Evolutionary conservation across 1,140 invertebrate genomes (phyloP), one percentile per base, ranked within the genome.

Genomic region (Stenopsyche tienmushanensis): DNA sequence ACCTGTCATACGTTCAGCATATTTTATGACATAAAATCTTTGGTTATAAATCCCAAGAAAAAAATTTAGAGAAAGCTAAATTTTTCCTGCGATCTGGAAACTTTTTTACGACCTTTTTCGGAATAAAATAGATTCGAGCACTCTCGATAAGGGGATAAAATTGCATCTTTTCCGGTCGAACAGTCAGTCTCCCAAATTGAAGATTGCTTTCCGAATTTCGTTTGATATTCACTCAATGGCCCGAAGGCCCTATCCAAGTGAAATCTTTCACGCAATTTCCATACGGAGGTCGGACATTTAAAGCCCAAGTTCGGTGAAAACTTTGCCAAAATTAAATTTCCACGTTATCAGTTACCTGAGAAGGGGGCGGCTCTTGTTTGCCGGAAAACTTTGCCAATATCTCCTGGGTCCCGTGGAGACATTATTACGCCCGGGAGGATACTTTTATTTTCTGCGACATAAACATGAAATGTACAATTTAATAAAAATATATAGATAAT

Each of bases 311-410:
- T 47, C 44, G 44, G 8, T 47, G 44, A 47, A 47, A 47, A 20
- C 18, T 47, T 47, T 47, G 5, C 18, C 18, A 7, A 15, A 47
- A 47, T 47, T 47, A 47, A 47, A 47, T 47, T 47, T 47, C 44
- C 44, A 47, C 44, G 44, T 47, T 47, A 47, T 47, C 44, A 47
- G 44, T 47, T 47, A 47, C 44, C 44, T 47, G 44, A 15, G 44
- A 20, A 47, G 17, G 18, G 44, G 18, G 17, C n/a, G n/a, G n/a
- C 18, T 15, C 10, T 47, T 47, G 44, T 47, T 47, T 47, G 44
- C 44, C 44, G 10, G 18, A 18, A 47, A 47, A 47, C 44, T 47
- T 47, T 47, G 44, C 5, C 44, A 47, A 47, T 47, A 47, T 47
- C 44, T 15, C 10, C 44, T 7, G 17, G 18, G 18, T 20, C 44